Percentiles rank a stretch among this genome's conserved stretches.
These are phyloP conservation scores for Sitobion miscanthi DNA, from an alignment of 1,140 invertebrate species.

Conservation along the genomic window DNA sequence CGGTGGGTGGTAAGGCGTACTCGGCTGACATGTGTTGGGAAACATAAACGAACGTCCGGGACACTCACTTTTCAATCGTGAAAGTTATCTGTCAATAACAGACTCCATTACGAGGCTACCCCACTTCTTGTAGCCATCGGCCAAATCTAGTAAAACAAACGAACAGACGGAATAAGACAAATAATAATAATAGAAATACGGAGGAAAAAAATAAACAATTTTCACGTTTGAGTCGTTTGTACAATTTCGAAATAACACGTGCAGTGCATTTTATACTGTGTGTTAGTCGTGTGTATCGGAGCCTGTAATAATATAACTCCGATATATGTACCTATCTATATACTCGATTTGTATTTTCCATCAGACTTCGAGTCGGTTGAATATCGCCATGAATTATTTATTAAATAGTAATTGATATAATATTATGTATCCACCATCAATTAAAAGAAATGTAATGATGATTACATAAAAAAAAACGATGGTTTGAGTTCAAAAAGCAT, in stretches of 20 bases:
- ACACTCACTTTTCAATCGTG: slow-evolving; percentile 55
- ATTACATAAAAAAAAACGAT: background rate
- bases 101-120: slow-evolving; percentile 46
- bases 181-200: slow-evolving; percentile 46
- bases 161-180: slow-evolving; percentile 43
- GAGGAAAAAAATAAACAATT: slow-evolving; percentile 49
- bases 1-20: background rate
- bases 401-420: slow-evolving; percentile 43
- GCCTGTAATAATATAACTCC: background rate
- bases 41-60: slow-evolving; percentile 56
- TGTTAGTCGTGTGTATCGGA: background rate
- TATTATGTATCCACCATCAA: background rate
- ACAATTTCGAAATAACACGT: slow-evolving; percentile 53
- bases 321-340: background rate
- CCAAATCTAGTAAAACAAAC: slow-evolving; percentile 50
- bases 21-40: slow-evolving; percentile 46
- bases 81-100: slow-evolving; percentile 56
- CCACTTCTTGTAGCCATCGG: slow-evolving; percentile 31
- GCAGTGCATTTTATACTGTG: slow-evolving; percentile 18
- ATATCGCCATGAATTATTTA: slow-evolving; percentile 43
- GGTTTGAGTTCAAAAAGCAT: slow-evolving; percentile 14
- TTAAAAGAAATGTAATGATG: slow-evolving; percentile 11
- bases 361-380: background rate
- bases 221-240: slow-evolving; percentile 52
- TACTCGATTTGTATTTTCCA: background rate